phyloP scores from a whole-genome alignment of 2,113 vertebrate genomes.

The Vulpes ferrilata region DNA sequence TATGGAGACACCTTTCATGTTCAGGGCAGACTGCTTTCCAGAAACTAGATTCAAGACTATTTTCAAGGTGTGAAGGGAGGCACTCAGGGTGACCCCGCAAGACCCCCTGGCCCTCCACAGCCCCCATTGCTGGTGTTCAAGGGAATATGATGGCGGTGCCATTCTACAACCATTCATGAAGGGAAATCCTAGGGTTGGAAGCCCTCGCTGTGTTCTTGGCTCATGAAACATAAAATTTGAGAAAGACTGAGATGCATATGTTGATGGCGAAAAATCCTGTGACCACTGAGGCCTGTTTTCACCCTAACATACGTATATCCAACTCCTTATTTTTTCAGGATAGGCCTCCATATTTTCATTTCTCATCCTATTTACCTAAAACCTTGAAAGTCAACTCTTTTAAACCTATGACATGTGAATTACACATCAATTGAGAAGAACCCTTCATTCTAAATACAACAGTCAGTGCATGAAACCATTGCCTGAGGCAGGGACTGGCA shows the following conservation, averaged over 20 bases:
- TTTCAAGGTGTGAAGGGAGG: neutral
- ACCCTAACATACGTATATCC: rapidly evolving
- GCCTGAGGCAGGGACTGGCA: neutral
- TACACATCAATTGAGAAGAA: neutral
- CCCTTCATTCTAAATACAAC: rapidly evolving
- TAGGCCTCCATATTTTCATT: neutral
- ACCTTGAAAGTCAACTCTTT: neutral
- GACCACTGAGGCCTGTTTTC: neutral
- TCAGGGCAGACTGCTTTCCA: neutral
- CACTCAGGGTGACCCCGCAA: rapidly evolving
- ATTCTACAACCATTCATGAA: neutral
- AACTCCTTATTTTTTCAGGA: neutral
- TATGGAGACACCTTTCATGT: neutral
- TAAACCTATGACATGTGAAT: no score
- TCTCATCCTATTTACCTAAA: neutral
- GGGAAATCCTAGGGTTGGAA: neutral
- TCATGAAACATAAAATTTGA: neutral
- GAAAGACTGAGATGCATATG: neutral
- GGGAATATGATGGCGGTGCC: neutral
- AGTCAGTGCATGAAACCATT: rapidly evolving
- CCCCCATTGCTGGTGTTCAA: neutral
- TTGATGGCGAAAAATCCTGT: neutral
- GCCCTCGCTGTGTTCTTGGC: neutral
- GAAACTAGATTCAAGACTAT: neutral
- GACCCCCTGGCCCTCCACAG: neutral